phyloP scores from a whole-genome alignment of 2,113 vertebrate genomes.

The Mugil cephalus region DNA sequence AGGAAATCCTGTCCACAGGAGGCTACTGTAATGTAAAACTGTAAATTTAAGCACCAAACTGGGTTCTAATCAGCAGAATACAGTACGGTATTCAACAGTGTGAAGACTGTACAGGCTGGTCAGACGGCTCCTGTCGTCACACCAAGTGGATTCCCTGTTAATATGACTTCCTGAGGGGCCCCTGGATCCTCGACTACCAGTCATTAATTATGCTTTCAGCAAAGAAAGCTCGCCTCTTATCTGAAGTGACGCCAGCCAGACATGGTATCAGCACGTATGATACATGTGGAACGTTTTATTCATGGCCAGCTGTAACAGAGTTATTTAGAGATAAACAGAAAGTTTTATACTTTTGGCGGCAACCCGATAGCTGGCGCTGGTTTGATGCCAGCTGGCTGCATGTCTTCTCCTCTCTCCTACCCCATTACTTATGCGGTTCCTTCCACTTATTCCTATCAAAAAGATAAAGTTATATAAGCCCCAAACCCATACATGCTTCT shows the following conservation, averaged over 20 bases:
- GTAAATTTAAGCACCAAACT: conserved; percentile 22
- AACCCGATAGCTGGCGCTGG: too few species aligned
- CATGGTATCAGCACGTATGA: neutral
- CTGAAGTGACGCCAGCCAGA: conserved; percentile 8
- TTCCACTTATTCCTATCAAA: too few species aligned
- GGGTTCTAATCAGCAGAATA: conserved; percentile 30
- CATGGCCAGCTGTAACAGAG: neutral
- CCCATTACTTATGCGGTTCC: too few species aligned
- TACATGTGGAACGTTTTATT: neutral
- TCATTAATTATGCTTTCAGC: conserved; percentile 28
- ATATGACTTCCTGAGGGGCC: conserved; percentile 66
- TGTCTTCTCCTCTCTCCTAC: too few species aligned
- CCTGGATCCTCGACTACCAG: conserved; percentile 22
- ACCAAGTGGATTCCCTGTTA: conserved; percentile 49
- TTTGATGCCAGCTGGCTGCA: too few species aligned
- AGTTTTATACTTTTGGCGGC: neutral
- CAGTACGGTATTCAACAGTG: conserved; percentile 11
- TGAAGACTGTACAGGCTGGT: conserved; percentile 15
- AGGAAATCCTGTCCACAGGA: conserved; percentile 24
- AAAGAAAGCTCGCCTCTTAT: conserved; percentile 10
- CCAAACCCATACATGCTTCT: neutral
- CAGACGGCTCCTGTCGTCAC: conserved; percentile 57
- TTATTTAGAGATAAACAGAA: neutral
- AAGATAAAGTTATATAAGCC: too few species aligned
- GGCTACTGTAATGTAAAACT: conserved; percentile 27